Percentiles rank a stretch among this genome's conserved stretches.
Conservation (phyloP, 2,113 vertebrate species). For the Nansenia antarctica region DNA sequence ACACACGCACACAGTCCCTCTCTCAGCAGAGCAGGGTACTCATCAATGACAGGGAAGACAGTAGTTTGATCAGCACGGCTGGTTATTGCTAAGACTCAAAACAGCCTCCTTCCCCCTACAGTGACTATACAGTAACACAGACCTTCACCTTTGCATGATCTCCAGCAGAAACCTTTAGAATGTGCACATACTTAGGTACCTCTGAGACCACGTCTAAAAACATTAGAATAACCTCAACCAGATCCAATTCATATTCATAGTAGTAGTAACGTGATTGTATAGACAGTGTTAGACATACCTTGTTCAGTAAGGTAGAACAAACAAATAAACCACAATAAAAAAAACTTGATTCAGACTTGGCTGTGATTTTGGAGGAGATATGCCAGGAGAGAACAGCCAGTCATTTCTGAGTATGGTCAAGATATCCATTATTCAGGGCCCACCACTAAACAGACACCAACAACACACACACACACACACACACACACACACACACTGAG, state of each 20-base stretch:
- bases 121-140: constrained; percentile 13
- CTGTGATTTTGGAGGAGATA: neutral
- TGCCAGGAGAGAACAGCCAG: neutral
- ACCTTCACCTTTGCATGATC: no score
- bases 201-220: no score
- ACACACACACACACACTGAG: no score
- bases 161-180: no score
- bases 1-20: neutral
- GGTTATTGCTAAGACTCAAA: constrained; percentile 36
- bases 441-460: no score
- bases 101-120: neutral
- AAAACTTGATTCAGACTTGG: neutral
- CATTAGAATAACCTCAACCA: constrained; percentile 11
- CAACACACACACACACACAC: neutral
- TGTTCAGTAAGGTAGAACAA: neutral
- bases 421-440: no score
- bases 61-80: constrained; percentile 17
- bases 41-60: constrained; percentile 2
- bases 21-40: no score
- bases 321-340: neutral
- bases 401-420: neutral
- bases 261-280: neutral
- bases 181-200: no score
- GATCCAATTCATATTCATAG: neutral
- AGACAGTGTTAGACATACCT: neutral